Evolutionary conservation across 2,888 invertebrate species (phyloP), one percentile per base, ranked within the genome.

Genomic region (Gymnocheta viridis): DNA sequence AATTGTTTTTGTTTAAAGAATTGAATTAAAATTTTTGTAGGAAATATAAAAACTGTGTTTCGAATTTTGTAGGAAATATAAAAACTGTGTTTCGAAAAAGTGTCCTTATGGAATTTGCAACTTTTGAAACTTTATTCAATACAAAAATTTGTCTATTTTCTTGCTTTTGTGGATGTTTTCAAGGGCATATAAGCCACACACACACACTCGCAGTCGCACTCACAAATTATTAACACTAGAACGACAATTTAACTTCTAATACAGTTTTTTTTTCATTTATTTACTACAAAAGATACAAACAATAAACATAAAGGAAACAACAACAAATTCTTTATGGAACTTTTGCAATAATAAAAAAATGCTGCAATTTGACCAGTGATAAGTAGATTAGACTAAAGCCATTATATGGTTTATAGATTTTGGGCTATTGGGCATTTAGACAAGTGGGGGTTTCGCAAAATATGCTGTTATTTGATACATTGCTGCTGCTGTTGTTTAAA

Each of bases 301-400:
- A 44, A 35, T 32, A 66, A 29, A 56, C 3, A 32, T 24, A 49
- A 38, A 62, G 12, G n/a, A 60, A 62, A 56, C 44, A 62, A 56
- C 44, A 29, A 17, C 66, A 56, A 74, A 70, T 10, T 58, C n/a
- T 60, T 56, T 54, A 67, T 72, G 58, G 72, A 66, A 49, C 10
- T 22, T 76, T 67, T 76, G 27, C 17, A 22, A 58, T 38, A 70
- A 58, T 58, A 76, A 27, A 47, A 38, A 22, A 56, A 44, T 5
- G 44, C 17, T 60, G 82, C 66, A 70, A 72, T 85, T 74, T 77
- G 72, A 77, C 86, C 87, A 87, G 86, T 86, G 87, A 87, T 87
- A 88, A 87, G 86, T 87, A 86, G 87, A 88, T 88, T 88, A 88
- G 85, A 85, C 85, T 85, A 86, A 82, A 79, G 49, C 67, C 60